These are phyloP conservation scores for Ceratoteleas bidentatus DNA, from an alignment of 1,140 invertebrate species.

Conservation along the genomic window DNA sequence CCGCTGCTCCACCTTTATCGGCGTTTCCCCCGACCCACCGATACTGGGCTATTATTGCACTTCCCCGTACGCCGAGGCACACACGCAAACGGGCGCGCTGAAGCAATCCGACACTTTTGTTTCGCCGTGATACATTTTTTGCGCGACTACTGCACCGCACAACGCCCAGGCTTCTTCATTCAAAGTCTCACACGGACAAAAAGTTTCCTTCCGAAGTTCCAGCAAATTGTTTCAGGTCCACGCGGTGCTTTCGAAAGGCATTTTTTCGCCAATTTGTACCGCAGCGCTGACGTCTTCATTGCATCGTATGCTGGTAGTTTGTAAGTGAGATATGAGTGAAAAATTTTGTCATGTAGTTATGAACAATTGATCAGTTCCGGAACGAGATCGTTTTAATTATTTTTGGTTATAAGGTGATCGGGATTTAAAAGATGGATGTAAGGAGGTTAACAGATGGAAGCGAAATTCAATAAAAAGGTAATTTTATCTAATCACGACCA, in stretches of 20 bases:
- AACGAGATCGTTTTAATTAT: too few species aligned
- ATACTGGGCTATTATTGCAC: slow-evolving; percentile 48
- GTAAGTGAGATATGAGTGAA: too few species aligned
- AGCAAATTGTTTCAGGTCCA: neutral
- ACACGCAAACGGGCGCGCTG: slow-evolving; percentile 55
- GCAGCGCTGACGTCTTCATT: too few species aligned
- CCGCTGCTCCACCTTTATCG: slow-evolving; percentile 43
- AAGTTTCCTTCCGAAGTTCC: neutral
- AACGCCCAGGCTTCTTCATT: slow-evolving; percentile 11
- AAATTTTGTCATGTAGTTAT: too few species aligned
- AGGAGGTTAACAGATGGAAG: too few species aligned
- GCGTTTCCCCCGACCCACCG: slow-evolving; percentile 19
- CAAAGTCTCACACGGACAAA: slow-evolving; percentile 10
- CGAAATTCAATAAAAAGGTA: too few species aligned
- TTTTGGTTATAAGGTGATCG: too few species aligned
- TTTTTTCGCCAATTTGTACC: too few species aligned
- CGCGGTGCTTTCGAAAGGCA: neutral
- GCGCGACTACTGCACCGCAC: slow-evolving; percentile 72
- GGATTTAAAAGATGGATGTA: too few species aligned
- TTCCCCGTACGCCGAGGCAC: slow-evolving; percentile 23
- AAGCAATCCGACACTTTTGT: slow-evolving; percentile 72
- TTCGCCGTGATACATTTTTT: slow-evolving; percentile 73
- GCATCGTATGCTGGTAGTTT: too few species aligned
- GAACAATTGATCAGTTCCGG: too few species aligned
- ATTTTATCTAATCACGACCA: too few species aligned